Conservation (phyloP, 2,797 vertebrate genomes). For the Scarus forsteni region DNA sequence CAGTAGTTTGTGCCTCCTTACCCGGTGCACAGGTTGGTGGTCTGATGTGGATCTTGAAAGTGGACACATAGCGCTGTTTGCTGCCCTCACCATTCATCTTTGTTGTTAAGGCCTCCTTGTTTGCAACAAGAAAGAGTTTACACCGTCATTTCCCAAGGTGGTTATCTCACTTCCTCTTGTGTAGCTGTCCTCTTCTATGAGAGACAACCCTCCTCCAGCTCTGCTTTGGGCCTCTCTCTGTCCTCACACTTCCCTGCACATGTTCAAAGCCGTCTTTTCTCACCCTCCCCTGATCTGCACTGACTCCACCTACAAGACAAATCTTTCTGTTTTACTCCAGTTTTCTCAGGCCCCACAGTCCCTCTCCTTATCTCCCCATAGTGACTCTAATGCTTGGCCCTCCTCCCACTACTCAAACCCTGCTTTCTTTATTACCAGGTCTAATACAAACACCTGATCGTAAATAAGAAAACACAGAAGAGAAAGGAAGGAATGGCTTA, state of each 20-base stretch:
- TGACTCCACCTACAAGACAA: constrained; percentile 71
- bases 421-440: constrained; percentile 15
- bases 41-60: constrained; percentile 75
- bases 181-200: constrained; percentile 16
- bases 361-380: constrained; percentile 41
- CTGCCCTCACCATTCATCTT: constrained; percentile 72
- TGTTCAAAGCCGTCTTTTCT: constrained; percentile 22
- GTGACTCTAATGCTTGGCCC: constrained; percentile 8
- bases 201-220: constrained; percentile 16
- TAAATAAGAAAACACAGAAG: constrained; percentile 36
- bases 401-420: constrained; percentile 20
- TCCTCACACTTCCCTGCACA: constrained; percentile 42
- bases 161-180: constrained; percentile 68
- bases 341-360: not conserved
- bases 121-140: constrained; percentile 36
- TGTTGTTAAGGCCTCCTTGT: constrained; percentile 9
- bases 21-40: constrained; percentile 20
- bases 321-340: constrained; percentile 35
- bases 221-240: constrained; percentile 25
- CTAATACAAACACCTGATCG: constrained; percentile 27
- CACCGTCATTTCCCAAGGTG: constrained; percentile 65
- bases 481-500: constrained; percentile 39
- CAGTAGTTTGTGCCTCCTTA: not conserved
- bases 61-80: constrained; percentile 75
- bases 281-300: constrained; percentile 38